Evolutionary conservation across 2,113 vertebrate species (phyloP).

Genomic region (Crotophaga sulcirostris): DNA sequence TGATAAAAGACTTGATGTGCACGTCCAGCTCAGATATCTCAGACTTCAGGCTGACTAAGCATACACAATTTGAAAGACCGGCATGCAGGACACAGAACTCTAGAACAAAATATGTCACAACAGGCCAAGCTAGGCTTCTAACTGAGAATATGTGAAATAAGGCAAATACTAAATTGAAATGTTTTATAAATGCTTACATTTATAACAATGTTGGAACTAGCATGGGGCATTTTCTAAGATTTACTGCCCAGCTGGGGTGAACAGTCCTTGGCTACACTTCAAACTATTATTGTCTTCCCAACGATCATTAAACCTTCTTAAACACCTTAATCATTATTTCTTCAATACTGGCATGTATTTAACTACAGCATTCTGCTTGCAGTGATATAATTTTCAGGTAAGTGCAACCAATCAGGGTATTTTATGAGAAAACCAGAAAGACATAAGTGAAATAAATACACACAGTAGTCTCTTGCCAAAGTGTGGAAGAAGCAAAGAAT

Average conservation of each 20-base stretch:
- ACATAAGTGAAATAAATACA: neutral
- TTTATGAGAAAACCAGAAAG: neutral
- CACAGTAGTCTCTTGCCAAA: neutral
- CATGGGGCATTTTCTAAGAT: neutral
- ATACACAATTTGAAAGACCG: neutral
- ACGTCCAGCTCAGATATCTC: neutral
- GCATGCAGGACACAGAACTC: neutral
- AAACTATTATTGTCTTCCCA: neutral
- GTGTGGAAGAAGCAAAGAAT: neutral
- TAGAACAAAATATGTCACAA: neutral
- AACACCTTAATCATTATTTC: neutral
- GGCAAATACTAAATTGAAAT: neutral
- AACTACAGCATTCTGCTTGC: neutral
- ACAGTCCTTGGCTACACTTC: neutral
- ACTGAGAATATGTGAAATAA: neutral
- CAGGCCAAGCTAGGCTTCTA: neutral
- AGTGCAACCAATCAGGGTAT: accelerated
- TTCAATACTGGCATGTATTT: neutral
- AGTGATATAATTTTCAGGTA: neutral
- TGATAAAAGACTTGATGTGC: neutral
- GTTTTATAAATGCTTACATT: neutral
- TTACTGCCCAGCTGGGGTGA: neutral
- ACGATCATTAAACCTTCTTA: neutral
- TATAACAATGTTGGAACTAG: neutral
- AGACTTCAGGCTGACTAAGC: neutral